Evolutionary conservation across 2,888 invertebrate genomes (phyloP), one percentile per base, ranked within the genome.

Genomic region (Vesta saturnalis): DNA sequence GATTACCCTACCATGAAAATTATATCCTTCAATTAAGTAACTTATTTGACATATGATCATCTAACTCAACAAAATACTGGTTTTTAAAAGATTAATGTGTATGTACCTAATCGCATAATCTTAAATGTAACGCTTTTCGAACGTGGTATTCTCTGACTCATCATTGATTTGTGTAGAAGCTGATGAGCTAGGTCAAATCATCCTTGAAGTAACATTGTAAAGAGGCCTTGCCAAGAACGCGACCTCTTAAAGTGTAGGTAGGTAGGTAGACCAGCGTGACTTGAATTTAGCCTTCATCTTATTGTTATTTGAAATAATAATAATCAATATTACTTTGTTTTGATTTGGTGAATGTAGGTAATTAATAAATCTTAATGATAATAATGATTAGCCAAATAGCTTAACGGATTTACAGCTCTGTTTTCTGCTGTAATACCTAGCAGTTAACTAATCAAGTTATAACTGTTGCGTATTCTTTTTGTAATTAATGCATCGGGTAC

Each of bases 141-240:
- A n/a, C n/a, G n/a, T 52, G 5, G 52, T 52, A 19, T 18, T 12
- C 18, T 10, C 19, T 52, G 52, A 52, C 19, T 52, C 52, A 52
- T 12, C 10, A 14, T 19, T 21, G 21, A 47, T 47, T 47, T 47
- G 5, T 39, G 39, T 55, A 15, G 56, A 57, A 57, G n/a, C n/a
- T n/a, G 55, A 56, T 55, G 46, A 55, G 43, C 21, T n/a, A 46
- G 22, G 55, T 46, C 55, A 19, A 22, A 62, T 22, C 55, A 56
- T 63, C 62, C 62, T 63, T 63, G 62, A 47, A 47, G 39, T 63
- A 56, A 63, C 62, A 63, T 57, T 52, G 52, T 59, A 59, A 60
- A 39, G 60, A 16, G 60, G 54, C 62, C 62, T 63, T 63, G 56
- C 46, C 46, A 52, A 63, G 62, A 56, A 63, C 62, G 55, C 62